phyloP scores from a whole-genome alignment of 2,888 invertebrate species.

The Chirona hameri region DNA sequence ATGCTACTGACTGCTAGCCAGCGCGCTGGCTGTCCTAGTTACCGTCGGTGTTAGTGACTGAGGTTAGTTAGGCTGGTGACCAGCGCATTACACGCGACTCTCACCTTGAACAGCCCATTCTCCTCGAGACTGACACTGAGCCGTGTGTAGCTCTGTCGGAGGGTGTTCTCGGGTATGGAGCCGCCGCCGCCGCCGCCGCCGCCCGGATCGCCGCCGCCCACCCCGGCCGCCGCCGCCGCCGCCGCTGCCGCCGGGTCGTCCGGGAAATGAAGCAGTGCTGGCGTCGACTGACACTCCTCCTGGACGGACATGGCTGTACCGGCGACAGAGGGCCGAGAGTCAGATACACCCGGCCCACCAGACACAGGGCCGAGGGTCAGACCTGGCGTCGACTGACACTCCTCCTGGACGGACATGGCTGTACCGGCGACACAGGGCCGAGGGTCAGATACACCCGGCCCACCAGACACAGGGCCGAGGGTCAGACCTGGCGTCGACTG shows the following conservation, averaged over 20 bases:
- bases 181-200: not conserved
- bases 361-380: no score
- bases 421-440: no score
- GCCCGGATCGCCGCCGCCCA: conserved; percentile 36
- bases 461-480: no score
- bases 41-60: no score
- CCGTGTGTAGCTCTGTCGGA: conserved; percentile 52
- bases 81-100: not conserved
- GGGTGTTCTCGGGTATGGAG: conserved; percentile 40
- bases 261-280: conserved; percentile 39
- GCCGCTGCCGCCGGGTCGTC: conserved; percentile 38
- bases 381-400: not conserved
- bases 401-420: not conserved
- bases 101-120: conserved; percentile 67
- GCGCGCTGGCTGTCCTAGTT: no score
- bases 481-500: not conserved
- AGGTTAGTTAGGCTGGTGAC: no score
- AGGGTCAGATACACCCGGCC: no score
- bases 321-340: not conserved
- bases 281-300: conserved; percentile 76
- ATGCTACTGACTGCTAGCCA: no score
- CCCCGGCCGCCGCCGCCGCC: conserved; percentile 38
- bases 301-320: conserved; percentile 69
- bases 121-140: conserved; percentile 84
- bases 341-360: no score